Evolutionary conservation across 2,888 invertebrate species (phyloP).

Genomic region (Alviniconcha strummeri): DNA sequence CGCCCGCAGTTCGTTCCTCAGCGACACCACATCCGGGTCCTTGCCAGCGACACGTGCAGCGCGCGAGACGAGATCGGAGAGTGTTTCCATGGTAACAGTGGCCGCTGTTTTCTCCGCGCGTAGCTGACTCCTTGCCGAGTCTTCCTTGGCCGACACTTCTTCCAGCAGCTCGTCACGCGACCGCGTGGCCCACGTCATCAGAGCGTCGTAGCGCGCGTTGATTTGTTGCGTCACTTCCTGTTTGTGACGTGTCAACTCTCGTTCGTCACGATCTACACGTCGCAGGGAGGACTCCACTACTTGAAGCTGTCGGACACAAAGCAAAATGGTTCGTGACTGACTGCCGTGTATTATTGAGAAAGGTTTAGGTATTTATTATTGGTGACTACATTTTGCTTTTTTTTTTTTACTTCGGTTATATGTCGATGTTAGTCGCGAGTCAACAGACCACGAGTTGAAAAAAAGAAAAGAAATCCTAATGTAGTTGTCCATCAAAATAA

Average conservation of each 20-base stretch:
- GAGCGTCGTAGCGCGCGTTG: neutral
- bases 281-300: neutral
- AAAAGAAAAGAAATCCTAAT: no score
- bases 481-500: no score
- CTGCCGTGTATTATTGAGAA: no score
- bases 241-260: neutral
- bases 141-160: neutral
- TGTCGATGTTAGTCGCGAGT: no score
- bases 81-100: constrained; percentile 5
- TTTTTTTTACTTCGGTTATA: no score
- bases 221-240: constrained; percentile 20
- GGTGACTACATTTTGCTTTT: no score
- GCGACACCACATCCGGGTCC: constrained; percentile 6
- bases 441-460: no score
- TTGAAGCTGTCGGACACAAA: neutral
- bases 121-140: neutral
- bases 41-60: neutral
- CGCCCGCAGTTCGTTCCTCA: constrained; percentile 16
- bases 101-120: neutral
- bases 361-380: no score
- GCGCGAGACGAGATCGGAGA: neutral
- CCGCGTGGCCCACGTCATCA: neutral
- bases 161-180: constrained; percentile 21
- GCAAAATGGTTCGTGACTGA: no score
- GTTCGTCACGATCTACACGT: neutral